Evolutionary conservation across 2,113 vertebrate species (phyloP).

Genomic region (Cepphus grylle): DNA sequence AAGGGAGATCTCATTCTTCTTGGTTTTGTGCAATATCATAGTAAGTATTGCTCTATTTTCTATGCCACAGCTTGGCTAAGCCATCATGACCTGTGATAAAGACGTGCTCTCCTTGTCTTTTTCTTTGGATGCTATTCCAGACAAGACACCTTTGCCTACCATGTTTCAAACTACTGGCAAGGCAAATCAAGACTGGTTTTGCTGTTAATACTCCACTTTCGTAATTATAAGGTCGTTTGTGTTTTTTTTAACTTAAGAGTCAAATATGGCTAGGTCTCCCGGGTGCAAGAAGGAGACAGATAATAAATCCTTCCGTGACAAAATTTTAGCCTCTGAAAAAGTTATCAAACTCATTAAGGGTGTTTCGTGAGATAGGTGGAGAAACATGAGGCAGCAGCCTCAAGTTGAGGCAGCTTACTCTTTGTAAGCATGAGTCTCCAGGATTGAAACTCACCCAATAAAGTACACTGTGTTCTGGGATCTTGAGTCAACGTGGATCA

Average conservation of each 20-base stretch:
- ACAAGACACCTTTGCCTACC: background rate
- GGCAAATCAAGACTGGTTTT: background rate
- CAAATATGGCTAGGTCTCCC: background rate
- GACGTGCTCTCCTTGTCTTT: accelerated
- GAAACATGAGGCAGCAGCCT: background rate
- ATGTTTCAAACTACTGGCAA: background rate
- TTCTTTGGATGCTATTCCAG: background rate
- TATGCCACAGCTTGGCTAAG: background rate
- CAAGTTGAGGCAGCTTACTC: background rate
- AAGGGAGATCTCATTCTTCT: constrained; percentile 85
- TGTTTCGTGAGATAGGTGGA: background rate
- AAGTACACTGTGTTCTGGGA: background rate
- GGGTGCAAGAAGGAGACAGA: background rate
- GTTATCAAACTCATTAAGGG: background rate
- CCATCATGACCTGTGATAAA: background rate
- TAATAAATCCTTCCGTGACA: background rate
- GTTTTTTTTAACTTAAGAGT: background rate
- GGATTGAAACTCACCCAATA: background rate
- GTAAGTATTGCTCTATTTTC: constrained; percentile 68
- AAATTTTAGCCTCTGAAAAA: background rate
- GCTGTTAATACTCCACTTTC: background rate
- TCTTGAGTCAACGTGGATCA: background rate
- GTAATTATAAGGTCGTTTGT: background rate
- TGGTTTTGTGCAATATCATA: constrained; percentile 86
- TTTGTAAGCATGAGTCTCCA: background rate